phyloP scores from a whole-genome alignment of 2,113 vertebrate species.

The Pteronura brasiliensis region DNA sequence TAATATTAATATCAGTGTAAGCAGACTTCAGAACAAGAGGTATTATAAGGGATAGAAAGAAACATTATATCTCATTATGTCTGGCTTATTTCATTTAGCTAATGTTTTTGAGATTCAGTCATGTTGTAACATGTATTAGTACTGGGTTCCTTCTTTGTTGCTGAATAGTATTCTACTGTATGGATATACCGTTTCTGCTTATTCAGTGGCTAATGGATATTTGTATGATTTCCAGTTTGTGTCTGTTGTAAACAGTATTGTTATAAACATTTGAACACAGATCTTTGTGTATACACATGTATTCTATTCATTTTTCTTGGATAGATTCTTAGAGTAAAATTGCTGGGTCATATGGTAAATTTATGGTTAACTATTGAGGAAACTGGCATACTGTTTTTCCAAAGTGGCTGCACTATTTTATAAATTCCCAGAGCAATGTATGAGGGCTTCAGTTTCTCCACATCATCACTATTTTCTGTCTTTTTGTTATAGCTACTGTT shows the following conservation, averaged over 20 bases:
- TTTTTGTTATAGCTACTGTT: not conserved
- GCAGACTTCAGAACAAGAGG: not conserved
- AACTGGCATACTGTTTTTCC: not conserved
- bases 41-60: not conserved
- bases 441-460: not conserved
- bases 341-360: not conserved
- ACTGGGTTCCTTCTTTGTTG: not conserved
- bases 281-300: not conserved
- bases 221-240: not conserved
- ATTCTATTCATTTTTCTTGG: not conserved
- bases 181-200: not conserved
- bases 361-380: not conserved
- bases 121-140: not conserved
- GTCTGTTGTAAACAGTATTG: not conserved
- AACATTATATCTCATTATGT: not conserved
- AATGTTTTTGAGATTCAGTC: not conserved
- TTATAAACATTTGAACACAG: not conserved
- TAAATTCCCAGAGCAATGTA: not conserved
- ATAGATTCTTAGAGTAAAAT: not conserved
- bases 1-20: not conserved
- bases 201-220: not conserved
- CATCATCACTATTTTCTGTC: not conserved
- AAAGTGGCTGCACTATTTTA: not conserved
- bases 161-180: not conserved
- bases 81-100: not conserved